Conservation (phyloP, 2,113 vertebrate species). For the Zosterops hypoxanthus region DNA sequence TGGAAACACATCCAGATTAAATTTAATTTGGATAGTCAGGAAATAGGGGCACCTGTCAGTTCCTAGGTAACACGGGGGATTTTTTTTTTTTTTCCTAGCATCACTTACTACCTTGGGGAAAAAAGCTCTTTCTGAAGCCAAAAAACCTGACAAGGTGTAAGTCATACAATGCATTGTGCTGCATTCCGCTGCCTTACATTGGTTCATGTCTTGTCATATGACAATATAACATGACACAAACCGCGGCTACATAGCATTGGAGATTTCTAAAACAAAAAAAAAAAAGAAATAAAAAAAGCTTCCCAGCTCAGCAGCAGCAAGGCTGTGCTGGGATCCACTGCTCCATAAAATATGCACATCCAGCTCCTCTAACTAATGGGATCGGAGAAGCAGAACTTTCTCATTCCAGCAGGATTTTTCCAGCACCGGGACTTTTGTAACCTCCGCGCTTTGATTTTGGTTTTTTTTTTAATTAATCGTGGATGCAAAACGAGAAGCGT, state of each 20-base stretch:
- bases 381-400: constrained; percentile 45
- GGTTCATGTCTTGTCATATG: constrained; percentile 73
- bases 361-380: constrained; percentile 40
- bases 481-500: constrained; percentile 58
- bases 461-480: constrained; percentile 71
- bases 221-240: constrained; percentile 74
- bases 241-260: constrained; percentile 68
- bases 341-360: constrained; percentile 62
- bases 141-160: constrained; percentile 70
- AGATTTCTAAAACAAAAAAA: constrained; percentile 69
- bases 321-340: constrained; percentile 15
- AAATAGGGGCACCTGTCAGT: constrained; percentile 60
- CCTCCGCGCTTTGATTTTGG: constrained; percentile 63
- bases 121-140: constrained; percentile 65
- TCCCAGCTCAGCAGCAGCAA: constrained; percentile 33
- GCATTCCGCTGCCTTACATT: constrained; percentile 66
- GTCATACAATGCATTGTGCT: constrained; percentile 58
- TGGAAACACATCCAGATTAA: constrained; percentile 52
- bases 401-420: constrained; percentile 43
- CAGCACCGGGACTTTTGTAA: constrained; percentile 55
- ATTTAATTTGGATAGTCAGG: constrained; percentile 68
- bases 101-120: constrained; percentile 67
- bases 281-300: constrained; percentile 52
- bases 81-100: constrained; percentile 70
- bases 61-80: constrained; percentile 61